A percentile compares a stretch with the other conserved stretches of the same genome.
Conservation (phyloP, 2,888 invertebrate genomes). For the Tupiocoris notatus region DNA sequence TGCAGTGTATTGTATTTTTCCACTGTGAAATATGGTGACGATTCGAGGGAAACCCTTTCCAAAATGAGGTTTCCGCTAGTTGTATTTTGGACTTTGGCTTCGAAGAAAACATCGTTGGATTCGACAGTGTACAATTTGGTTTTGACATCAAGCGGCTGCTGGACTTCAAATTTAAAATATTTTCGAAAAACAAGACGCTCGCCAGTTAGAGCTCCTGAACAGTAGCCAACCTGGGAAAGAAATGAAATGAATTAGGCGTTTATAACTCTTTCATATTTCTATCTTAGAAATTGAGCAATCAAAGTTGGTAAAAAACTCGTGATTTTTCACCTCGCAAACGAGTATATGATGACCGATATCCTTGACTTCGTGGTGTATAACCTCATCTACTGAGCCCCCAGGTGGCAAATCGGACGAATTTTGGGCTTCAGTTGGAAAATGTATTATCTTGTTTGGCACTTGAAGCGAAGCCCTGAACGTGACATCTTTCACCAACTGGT, state of each 20-base stretch:
- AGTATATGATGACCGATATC: constrained; percentile 97
- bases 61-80: constrained; percentile 89
- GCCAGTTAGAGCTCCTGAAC: constrained; percentile 55
- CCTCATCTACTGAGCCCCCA: constrained; percentile 87
- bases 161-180: constrained; percentile 96
- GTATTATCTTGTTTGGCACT: constrained; percentile 5
- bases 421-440: constrained; percentile 28
- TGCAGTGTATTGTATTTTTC: constrained; percentile 22
- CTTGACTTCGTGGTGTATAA: constrained; percentile 98
- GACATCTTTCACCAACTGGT: constrained; percentile 77
- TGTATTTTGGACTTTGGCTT: constrained; percentile 86
- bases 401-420: constrained; percentile 62
- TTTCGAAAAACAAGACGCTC: constrained; percentile 79
- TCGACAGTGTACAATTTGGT: constrained; percentile 91
- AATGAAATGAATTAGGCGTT: too few species aligned
- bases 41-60: constrained; percentile 91
- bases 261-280: too few species aligned
- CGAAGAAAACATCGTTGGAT: constrained; percentile 69
- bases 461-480: constrained; percentile 65
- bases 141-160: constrained; percentile 97
- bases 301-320: too few species aligned
- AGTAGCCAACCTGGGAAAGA: constrained; percentile 62
- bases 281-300: too few species aligned
- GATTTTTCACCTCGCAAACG: constrained; percentile 53
- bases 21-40: constrained; percentile 77